Conservation (phyloP, 1,140 invertebrate genomes). For the Homalodisca vitripennis region DNA sequence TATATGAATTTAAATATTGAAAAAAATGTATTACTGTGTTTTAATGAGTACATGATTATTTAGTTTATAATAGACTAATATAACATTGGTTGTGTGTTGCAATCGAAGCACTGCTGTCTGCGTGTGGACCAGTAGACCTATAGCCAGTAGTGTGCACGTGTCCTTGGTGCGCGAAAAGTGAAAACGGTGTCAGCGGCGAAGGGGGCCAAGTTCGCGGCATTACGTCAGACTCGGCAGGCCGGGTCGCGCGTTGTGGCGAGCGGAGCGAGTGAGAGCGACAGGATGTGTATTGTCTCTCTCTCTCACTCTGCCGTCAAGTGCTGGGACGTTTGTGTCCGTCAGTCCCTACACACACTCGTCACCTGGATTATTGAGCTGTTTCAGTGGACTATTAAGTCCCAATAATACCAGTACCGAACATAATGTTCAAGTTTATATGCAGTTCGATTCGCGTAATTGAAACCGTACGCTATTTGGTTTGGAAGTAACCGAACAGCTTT, state of each 20-base stretch:
- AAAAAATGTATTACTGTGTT: too few relatives aligned
- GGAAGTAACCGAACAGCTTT: too few relatives aligned
- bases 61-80: too few relatives aligned
- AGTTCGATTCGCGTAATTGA: too few relatives aligned
- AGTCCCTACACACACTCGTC: background rate
- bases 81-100: too few relatives aligned
- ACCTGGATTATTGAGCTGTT: background rate
- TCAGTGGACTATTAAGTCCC: too few relatives aligned
- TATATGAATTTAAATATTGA: too few relatives aligned
- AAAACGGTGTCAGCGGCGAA: conserved; percentile 9
- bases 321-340: background rate
- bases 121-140: background rate
- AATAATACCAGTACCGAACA: too few relatives aligned
- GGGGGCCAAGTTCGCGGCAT: conserved; percentile 21
- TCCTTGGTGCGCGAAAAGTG: conserved; percentile 22
- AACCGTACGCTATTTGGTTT: too few relatives aligned
- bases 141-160: background rate
- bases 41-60: too few relatives aligned
- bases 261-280: background rate
- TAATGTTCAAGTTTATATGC: too few relatives aligned
- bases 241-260: background rate
- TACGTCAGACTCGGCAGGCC: conserved; percentile 1
- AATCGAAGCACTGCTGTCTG: background rate
- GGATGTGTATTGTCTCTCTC: background rate
- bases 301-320: too few relatives aligned